Conservation (phyloP, 1,140 invertebrate genomes). For the Cherax quadricarinatus region DNA sequence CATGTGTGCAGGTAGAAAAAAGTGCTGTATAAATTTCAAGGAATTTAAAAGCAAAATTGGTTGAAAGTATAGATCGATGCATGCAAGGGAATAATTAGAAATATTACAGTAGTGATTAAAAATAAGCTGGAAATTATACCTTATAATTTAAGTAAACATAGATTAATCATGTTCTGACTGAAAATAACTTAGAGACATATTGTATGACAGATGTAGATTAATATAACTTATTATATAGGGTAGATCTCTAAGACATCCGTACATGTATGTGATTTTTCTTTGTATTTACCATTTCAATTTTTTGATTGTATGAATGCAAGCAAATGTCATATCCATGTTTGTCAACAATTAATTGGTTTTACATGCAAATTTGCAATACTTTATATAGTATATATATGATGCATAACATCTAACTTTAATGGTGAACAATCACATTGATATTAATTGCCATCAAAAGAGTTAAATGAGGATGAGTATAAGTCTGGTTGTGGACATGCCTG, state of each 20-base stretch:
- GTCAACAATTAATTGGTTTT: background rate
- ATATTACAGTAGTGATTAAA: no score
- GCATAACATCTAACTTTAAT: background rate
- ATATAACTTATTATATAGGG: background rate
- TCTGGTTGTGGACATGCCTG: conserved; percentile 16
- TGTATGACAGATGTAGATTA: background rate
- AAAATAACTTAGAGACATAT: background rate
- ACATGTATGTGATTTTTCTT: background rate
- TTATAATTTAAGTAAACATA: no score
- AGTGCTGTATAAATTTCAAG: no score
- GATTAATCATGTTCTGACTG: no score
- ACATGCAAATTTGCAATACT: background rate
- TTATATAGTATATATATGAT: background rate
- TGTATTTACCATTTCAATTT: background rate
- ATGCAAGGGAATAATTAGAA: no score
- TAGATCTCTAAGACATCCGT: background rate
- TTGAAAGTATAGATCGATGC: no score
- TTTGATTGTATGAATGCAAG: background rate
- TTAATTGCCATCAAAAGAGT: background rate
- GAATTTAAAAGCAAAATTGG: no score
- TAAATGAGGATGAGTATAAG: background rate
- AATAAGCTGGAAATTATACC: no score
- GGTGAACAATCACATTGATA: background rate
- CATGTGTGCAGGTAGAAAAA: no score
- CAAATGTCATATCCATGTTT: background rate